These are phyloP conservation scores for Falco naumanni DNA, from an alignment of 2,797 vertebrate species.

Conservation along the genomic window DNA sequence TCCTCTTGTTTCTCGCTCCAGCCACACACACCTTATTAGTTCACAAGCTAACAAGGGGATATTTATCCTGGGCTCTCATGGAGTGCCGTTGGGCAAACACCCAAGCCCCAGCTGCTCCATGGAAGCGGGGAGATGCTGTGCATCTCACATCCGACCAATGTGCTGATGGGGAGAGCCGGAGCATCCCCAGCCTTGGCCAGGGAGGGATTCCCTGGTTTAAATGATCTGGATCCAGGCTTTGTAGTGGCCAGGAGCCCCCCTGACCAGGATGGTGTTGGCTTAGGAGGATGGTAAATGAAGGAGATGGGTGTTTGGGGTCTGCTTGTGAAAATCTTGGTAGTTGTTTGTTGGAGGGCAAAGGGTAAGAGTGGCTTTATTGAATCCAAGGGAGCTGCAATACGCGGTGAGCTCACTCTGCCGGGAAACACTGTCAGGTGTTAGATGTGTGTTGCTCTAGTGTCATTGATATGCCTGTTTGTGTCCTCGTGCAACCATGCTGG, in stretches of 20 bases:
- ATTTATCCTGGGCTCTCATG: constrained; percentile 37
- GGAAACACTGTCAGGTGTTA: background rate
- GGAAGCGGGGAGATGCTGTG: background rate
- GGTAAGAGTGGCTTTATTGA: background rate
- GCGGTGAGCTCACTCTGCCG: fast-evolving
- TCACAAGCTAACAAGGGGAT: constrained; percentile 2
- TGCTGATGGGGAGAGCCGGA: background rate
- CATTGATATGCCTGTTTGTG: background rate
- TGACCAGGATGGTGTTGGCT: background rate
- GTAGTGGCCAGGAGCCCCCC: background rate
- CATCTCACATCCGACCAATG: background rate
- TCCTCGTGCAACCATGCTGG: background rate
- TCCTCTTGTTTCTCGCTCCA: constrained; percentile 18
- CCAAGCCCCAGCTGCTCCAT: fast-evolving
- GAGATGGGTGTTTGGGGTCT: background rate
- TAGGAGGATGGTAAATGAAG: background rate
- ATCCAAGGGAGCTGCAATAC: fast-evolving
- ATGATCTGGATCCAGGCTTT: background rate
- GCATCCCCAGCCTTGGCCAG: background rate
- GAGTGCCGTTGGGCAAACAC: background rate
- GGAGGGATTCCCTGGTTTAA: background rate
- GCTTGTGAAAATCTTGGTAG: background rate
- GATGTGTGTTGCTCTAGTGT: background rate
- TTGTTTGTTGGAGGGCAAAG: background rate
- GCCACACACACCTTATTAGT: constrained; percentile 56